These are phyloP conservation scores for Sarcophaga rosellei DNA, from an alignment of 2,888 invertebrate genomes.

Conservation along the genomic window DNA sequence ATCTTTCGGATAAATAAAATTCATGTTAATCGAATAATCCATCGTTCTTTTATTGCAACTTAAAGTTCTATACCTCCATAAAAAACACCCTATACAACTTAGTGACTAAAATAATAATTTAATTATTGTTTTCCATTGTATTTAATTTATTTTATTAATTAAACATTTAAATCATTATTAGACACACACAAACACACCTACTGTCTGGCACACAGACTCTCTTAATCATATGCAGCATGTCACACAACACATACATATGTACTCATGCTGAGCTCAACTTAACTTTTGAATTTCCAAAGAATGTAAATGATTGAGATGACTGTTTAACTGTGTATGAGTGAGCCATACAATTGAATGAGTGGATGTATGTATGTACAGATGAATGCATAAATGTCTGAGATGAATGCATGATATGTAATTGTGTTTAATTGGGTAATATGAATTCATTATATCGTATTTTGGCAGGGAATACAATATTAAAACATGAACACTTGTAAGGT, in stretches of 20 bases:
- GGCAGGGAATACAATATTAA: background rate
- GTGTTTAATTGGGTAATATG: background rate
- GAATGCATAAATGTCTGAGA: background rate
- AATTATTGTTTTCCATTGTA: constrained; percentile 6
- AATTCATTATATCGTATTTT: background rate
- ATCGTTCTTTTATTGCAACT: too few species aligned
- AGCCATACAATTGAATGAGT: background rate
- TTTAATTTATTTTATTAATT: background rate
- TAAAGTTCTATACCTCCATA: too few species aligned
- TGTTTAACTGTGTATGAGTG: background rate
- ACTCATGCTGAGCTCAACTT: background rate
- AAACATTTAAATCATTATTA: constrained; percentile 6
- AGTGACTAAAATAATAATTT: constrained; percentile 48
- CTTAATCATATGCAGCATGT: background rate
- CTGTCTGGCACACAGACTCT: background rate
- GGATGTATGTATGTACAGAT: background rate
- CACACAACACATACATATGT: too few species aligned
- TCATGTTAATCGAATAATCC: too few species aligned
- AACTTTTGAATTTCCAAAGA: constrained; percentile 1
- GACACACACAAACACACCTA: background rate
- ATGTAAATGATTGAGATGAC: background rate
- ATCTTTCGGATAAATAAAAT: too few species aligned
- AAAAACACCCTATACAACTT: too few species aligned
- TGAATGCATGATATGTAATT: background rate
- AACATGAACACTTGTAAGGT: background rate